Conservation (phyloP, 2,113 vertebrate species). For the Oryzias javanicus region DNA sequence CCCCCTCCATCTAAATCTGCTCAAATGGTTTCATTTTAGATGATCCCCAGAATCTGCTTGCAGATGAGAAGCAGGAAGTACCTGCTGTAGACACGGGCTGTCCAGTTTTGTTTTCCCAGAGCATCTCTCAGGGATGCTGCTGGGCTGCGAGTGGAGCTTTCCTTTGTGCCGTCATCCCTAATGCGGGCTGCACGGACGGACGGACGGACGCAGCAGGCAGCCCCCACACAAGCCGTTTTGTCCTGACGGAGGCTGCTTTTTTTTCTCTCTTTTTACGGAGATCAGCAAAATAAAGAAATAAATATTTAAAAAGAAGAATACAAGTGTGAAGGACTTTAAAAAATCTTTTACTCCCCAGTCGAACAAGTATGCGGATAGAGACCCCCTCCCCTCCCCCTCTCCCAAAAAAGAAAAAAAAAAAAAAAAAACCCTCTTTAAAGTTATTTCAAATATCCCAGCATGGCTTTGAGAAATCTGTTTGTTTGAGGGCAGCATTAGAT, state of each 20-base stretch:
- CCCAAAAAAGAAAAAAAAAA: no score
- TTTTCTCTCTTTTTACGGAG: no score
- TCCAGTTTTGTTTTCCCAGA: constrained; percentile 17
- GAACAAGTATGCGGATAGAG: constrained; percentile 97
- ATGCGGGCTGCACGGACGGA: constrained; percentile 35
- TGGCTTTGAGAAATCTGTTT: constrained; percentile 99
- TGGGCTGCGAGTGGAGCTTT: constrained; percentile 31
- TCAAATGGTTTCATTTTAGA: constrained; percentile 77
- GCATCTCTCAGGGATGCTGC: constrained; percentile 14
- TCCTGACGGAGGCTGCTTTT: constrained; percentile 58
- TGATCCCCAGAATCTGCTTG: constrained; percentile 70
- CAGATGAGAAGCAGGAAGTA: constrained; percentile 22
- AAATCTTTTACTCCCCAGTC: constrained; percentile 89
- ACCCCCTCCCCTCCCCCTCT: constrained; percentile 80
- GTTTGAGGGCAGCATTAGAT: constrained; percentile 99
- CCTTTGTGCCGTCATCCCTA: constrained; percentile 40
- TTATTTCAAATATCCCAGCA: constrained; percentile 99
- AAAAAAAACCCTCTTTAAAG: constrained; percentile 91
- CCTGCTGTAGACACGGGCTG: constrained; percentile 23
- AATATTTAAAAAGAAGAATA: constrained; percentile 79
- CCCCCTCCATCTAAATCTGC: constrained; percentile 65
- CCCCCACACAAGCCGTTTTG: constrained; percentile 53
- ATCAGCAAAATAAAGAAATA: constrained; percentile 91
- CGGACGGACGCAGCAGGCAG: constrained; percentile 45
- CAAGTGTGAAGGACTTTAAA: constrained; percentile 77